These are phyloP conservation scores for Caenorhabditis macrosperma DNA, from an alignment of 2,888 invertebrate genomes.

Conservation along the genomic window DNA sequence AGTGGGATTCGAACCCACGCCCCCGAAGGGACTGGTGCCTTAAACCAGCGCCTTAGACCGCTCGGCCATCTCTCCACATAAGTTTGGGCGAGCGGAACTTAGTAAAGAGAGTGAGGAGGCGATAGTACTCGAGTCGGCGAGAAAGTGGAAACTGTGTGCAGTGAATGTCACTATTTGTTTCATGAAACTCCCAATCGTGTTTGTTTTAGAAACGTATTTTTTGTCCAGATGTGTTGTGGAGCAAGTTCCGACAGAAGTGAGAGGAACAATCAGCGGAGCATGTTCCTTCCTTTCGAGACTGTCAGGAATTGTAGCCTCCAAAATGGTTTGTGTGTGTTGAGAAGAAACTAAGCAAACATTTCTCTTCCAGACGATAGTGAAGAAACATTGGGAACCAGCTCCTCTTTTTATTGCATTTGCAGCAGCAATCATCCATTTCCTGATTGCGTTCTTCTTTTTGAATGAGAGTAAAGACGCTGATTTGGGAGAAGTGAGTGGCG, in stretches of 20 bases:
- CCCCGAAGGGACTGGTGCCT: constrained; percentile 89
- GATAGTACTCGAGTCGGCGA: background rate
- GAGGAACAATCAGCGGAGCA: constrained; percentile 54
- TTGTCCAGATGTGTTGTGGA: constrained; percentile 54
- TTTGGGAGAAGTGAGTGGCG: constrained; percentile 39
- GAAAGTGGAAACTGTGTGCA: background rate
- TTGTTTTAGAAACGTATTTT: background rate
- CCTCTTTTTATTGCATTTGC: constrained; percentile 49
- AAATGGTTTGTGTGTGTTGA: constrained; percentile 52
- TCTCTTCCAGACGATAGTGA: constrained; percentile 41
- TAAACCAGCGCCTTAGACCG: constrained; percentile 90
- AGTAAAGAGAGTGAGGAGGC: background rate
- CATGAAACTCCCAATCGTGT: background rate
- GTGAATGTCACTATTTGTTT: background rate
- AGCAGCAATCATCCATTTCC: constrained; percentile 46
- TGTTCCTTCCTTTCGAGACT: constrained; percentile 54
- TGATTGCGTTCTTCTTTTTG: constrained; percentile 49
- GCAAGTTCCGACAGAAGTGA: constrained; percentile 59
- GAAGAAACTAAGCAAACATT: background rate
- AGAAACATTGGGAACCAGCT: constrained; percentile 44
- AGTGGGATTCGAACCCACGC: constrained; percentile 92
- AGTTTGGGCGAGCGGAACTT: background rate
- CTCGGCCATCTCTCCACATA: constrained; percentile 61
- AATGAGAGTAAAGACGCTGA: constrained; percentile 54
- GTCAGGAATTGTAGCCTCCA: constrained; percentile 49